phyloP scores from a whole-genome alignment of 2,797 vertebrate genomes.

The Neomorphus geoffroyi region DNA sequence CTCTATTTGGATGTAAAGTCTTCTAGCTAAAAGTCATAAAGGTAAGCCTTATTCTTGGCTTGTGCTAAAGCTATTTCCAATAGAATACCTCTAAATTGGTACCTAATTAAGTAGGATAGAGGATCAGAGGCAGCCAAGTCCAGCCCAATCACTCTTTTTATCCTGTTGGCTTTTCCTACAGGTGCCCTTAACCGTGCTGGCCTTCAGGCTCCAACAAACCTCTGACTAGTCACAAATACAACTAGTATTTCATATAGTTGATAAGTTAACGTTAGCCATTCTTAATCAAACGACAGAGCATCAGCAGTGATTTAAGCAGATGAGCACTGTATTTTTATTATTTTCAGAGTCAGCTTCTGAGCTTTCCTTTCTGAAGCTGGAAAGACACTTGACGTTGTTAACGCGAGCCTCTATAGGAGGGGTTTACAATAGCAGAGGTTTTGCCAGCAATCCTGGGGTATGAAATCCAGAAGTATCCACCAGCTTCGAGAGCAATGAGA shows the following conservation, averaged over 20 bases:
- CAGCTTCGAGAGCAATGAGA: not conserved
- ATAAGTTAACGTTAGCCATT: not conserved
- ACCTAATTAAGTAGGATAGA: not conserved
- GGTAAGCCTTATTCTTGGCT: not conserved
- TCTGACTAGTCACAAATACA: not conserved
- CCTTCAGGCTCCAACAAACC: no score
- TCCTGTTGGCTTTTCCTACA: not conserved
- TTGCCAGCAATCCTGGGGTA: not conserved
- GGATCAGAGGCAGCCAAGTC: not conserved
- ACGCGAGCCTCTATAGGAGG: rapidly evolving
- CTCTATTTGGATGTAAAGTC: not conserved
- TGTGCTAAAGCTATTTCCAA: not conserved
- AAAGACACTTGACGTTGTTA: not conserved
- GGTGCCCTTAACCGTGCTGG: not conserved
- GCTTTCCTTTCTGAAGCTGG: not conserved
- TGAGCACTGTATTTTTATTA: not conserved
- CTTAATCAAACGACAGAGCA: not conserved
- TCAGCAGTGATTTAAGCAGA: not conserved
- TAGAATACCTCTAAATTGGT: not conserved
- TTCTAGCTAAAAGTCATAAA: not conserved
- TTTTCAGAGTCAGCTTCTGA: not conserved
- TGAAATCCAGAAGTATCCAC: not conserved
- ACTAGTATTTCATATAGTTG: not conserved
- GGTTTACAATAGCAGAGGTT: not conserved
- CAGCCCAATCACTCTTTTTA: not conserved